phyloP scores from a whole-genome alignment of 2,888 invertebrate genomes.

The Acanthosepion pharaonis region DNA sequence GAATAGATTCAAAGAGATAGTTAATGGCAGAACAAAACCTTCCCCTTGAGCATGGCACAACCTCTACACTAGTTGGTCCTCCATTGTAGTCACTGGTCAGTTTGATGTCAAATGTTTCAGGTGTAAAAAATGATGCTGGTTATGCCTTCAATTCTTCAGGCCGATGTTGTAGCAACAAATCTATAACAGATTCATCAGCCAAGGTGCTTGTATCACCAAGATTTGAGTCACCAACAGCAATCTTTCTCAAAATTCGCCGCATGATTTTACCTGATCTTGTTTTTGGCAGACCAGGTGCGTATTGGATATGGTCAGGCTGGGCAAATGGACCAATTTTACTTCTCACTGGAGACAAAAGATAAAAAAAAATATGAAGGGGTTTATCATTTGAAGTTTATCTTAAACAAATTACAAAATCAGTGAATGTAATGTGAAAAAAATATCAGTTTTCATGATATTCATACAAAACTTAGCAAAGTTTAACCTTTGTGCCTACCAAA shows the following conservation, averaged over 20 bases:
- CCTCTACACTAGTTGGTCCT: background rate
- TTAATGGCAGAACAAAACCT: background rate
- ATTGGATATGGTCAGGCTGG: conserved; percentile 93
- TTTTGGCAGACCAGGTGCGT: conserved; percentile 94
- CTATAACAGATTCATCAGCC: conserved; percentile 92
- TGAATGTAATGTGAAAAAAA: background rate
- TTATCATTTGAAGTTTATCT: background rate
- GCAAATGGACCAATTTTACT: conserved; percentile 95
- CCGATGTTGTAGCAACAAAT: conserved; percentile 67
- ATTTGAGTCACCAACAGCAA: conserved; percentile 89
- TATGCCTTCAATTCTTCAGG: conserved; percentile 53
- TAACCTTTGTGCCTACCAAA: no score
- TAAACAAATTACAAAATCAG: background rate
- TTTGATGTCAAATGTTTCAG: background rate
- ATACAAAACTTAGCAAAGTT: background rate
- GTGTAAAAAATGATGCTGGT: background rate
- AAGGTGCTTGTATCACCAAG: conserved; percentile 95
- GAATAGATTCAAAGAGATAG: background rate
- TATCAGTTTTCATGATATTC: background rate
- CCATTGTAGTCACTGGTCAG: background rate
- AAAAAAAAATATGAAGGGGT: background rate
- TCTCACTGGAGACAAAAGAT: conserved; percentile 80
- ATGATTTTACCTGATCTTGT: conserved; percentile 98
- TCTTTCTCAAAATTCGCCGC: conserved; percentile 93
- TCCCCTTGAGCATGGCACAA: background rate